phyloP scores from a whole-genome alignment of 2,113 vertebrate species.

The Camarhynchus parvulus region DNA sequence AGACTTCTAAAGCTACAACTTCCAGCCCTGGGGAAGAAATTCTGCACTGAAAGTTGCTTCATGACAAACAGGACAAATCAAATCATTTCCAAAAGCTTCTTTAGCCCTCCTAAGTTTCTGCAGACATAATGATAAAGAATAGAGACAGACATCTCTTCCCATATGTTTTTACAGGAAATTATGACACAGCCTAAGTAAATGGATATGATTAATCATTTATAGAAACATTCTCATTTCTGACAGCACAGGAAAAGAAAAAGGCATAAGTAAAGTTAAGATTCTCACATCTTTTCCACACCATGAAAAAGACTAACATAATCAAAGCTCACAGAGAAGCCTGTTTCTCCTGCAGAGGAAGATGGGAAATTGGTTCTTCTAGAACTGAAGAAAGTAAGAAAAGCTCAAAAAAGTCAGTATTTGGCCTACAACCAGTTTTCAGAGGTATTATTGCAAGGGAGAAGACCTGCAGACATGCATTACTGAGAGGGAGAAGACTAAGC shows the following conservation, averaged over 20 bases:
- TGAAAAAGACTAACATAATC: background rate
- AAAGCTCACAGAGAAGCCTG: background rate
- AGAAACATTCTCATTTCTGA: background rate
- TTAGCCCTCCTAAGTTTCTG: background rate
- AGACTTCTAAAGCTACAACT: background rate
- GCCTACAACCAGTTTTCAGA: background rate
- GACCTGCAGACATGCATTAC: background rate
- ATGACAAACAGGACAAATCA: background rate
- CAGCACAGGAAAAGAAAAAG: background rate
- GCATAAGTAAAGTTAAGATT: background rate
- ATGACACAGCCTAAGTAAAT: background rate
- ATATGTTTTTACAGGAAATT: slow-evolving; percentile 5
- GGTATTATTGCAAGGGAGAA: background rate
- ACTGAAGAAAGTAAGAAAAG: background rate
- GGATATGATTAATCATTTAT: background rate
- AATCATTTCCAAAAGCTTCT: background rate
- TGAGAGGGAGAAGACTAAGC: background rate
- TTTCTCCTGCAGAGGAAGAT: background rate
- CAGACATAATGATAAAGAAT: background rate
- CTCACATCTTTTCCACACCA: background rate
- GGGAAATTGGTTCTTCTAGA: background rate
- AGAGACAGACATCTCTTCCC: background rate
- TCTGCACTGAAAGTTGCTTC: background rate
- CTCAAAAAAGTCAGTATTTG: background rate
- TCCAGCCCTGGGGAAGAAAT: background rate